These are phyloP conservation scores for Microchrysa polita DNA, from an alignment of 2,888 invertebrate genomes.

Conservation along the genomic window DNA sequence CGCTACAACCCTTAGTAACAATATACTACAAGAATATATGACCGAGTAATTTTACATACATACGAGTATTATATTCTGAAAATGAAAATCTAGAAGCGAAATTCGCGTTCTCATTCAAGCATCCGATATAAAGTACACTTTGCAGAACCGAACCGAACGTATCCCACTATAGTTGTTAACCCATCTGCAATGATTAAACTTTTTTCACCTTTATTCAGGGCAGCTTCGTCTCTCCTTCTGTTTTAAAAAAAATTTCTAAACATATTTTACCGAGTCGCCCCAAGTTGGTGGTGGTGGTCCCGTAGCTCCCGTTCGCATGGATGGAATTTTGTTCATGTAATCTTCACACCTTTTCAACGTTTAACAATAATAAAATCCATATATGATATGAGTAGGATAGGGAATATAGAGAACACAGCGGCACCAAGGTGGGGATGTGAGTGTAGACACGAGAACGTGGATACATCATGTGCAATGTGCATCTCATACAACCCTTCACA, in stretches of 20 bases:
- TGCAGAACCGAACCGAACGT: background rate
- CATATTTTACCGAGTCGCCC: no score
- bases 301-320: background rate
- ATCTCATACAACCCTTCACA: background rate
- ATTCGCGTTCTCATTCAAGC: background rate
- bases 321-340: constrained; percentile 1
- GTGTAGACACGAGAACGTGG: background rate
- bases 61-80: constrained; percentile 14
- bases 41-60: constrained; percentile 9
- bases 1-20: no score
- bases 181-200: constrained; percentile 38
- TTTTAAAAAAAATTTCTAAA: background rate
- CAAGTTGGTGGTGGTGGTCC: background rate
- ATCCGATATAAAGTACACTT: constrained; percentile 15
- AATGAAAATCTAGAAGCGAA: constrained; percentile 17
- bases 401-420: no score
- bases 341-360: constrained; percentile 9
- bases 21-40: background rate
- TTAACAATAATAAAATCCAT: background rate
- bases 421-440: background rate
- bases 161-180: constrained; percentile 26
- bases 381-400: background rate
- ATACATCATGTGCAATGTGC: background rate
- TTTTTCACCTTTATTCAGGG: constrained; percentile 26
- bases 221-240: background rate